Evolutionary conservation across 2,888 invertebrate genomes (phyloP), one percentile per base, ranked within the genome.

Genomic region (Tenthredo scrophulariae): DNA sequence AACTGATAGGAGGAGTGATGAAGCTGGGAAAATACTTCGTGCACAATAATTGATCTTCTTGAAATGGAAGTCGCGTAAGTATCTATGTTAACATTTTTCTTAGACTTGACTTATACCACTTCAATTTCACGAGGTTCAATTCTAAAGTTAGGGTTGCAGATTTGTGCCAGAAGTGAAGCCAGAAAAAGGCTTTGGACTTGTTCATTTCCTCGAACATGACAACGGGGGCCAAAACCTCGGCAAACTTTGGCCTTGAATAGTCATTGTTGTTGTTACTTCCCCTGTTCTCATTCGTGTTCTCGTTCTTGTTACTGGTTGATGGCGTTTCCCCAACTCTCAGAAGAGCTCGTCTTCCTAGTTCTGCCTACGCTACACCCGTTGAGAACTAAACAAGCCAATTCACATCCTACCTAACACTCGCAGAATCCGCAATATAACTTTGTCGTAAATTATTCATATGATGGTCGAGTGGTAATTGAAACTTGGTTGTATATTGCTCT

Each of bases 141-240:
- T 33, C 18, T 26, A 5, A 67, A 67, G 29, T 67, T 9, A 70
- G 70, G 7, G 43, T 43, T 26, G 22, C 1, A 74, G 43, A 74
- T 43, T 43, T 74, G 50, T 50, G 26, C 4, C 18, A 67, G n/a
- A 50, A 74, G 26, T 43, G 37, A n/a, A 37, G 37, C 7, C 37
- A 37, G 37, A 37, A 67, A 62, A 33, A 58, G n/a, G 58, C 72
- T 85, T 85, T 84, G 72, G 82, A 85, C 65, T 72, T 10, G 67
- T 83, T 84, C 83, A 83, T 85, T 84, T 85, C 58, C 67, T 43
- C 62, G 22, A 58, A 80, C 80, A 65, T 80, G 62, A 65, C 62
- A 62, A 62, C 26, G 62, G 62, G 62, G 43, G 22, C 29, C 62
- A 80, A 62, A 80, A 54, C 26, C 77, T 50, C 5, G 18, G 77